Evolutionary conservation across 2,888 invertebrate species (phyloP), one percentile per base, ranked within the genome.

Genomic region (Melolontha melolontha): DNA sequence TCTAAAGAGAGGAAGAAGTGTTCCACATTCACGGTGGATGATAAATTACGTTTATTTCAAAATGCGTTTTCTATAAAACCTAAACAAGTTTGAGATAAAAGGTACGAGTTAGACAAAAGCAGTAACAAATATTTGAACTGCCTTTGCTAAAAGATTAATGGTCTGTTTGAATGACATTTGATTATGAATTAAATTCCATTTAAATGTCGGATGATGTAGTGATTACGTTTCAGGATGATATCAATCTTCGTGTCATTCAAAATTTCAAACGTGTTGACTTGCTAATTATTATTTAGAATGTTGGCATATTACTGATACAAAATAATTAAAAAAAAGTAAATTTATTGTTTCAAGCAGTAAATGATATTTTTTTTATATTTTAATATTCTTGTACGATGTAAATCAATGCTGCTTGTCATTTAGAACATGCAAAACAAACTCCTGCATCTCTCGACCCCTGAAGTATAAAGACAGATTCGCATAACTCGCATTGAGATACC

Each of bases 121-220:
- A 64, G 72, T 63, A 73, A 71, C 71, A 69, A 71, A 73, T 71
- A 71, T 71, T 73, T 70, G 70, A 70, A 72, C 67, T 69, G 71
- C 67, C 66, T 67, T 68, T 66, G 59, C 66, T 16, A 54, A 59
- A 70, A 74, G 76, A 76, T 77, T 76, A 77, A 76, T 76, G 77
- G 67, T 70, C 41, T 52, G 55, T 40, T 66, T 73, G 76, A 75
- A 76, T 74, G 75, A 74, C 74, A 73, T 74, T 74, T 75, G 76
- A 74, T 75, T 75, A 72, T 75, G 75, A 76, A 76, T 76, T 75
- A 74, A 75, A 77, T 75, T 74, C 74, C 67, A 73, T 74, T 75
- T 74, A 72, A 75, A 75, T 66, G 70, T 59, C 69, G 69, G 68
- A 62, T 69, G 69, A 67, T 66, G 66, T 66, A 68, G 66, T 64